Base-by-base conservation (phyloP, 2,888 invertebrate species). In the Exocentrus adspersus region DNA sequence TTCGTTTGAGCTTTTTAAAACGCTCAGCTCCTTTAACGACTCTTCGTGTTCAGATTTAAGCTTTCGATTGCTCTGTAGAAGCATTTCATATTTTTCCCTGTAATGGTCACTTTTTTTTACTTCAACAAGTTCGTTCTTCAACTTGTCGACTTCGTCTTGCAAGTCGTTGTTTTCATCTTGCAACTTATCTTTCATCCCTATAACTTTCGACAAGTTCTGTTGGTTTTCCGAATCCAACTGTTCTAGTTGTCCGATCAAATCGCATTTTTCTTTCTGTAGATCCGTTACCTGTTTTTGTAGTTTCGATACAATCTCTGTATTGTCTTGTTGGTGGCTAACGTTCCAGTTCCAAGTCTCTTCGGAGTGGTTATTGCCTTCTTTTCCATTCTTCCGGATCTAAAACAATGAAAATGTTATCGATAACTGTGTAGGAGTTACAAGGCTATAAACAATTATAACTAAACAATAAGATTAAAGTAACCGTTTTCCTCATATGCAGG, bases 81-180 rank as follows among this genome's bases (percentile, higher is more conserved):
- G 45, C 10, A 16, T 60, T 53, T 66, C 57, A 20, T 67, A 66
- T 48, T 69, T 70, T 37, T 56, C 48, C 6, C 60, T 61, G 51
- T 53, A 50, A 20, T 60, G 57, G 30, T 59, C 54, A 42, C 50
- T 46, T 10, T 19, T 10, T 16, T 90, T 82, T 65, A 85, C 14
- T 1, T 19, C 85, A 68, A 82, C 84, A 67, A 88, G 88, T 76
- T 89, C 87, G 74, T 86, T 85, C 72, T 85, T 83, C 0, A 90
- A 80, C 41, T 85, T 83, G 1, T 77, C 76, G 12, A 88, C 75
- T 78, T 87, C 86, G 46, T 84, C 84, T 42, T 79, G 78, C 19
- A 85, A 71, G 5, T 75, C 71, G 12, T 73, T 72, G 50, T 83
- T 79, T 16, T 80, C 78, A 9, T 79, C 75, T 43, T 80, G 80